Conservation (phyloP, 2,888 invertebrate species). For the Allophyes oxyacanthae region DNA sequence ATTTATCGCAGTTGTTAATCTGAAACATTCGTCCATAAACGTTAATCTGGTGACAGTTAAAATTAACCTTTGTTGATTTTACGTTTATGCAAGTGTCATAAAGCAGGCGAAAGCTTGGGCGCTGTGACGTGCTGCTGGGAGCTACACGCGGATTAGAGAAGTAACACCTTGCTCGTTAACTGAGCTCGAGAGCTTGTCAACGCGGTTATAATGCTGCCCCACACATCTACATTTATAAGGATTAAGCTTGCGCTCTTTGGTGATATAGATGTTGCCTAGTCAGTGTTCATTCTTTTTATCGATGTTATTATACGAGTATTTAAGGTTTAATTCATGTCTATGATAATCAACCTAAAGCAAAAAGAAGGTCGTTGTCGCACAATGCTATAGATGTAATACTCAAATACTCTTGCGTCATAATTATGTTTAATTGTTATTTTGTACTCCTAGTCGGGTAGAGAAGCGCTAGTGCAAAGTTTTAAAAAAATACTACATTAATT, state of each 20-base stretch:
- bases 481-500: constrained; percentile 20
- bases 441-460: too few species aligned
- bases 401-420: too few species aligned
- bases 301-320: too few species aligned
- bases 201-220: constrained; percentile 73
- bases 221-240: constrained; percentile 77
- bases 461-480: too few species aligned
- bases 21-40: constrained; percentile 58
- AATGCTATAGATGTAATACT: too few species aligned
- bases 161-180: constrained; percentile 78
- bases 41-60: constrained; percentile 81
- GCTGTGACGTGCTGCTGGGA: constrained; percentile 75
- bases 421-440: too few species aligned
- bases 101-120: constrained; percentile 65
- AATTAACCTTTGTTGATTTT: constrained; percentile 80
- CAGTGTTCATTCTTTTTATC: constrained; percentile 1
- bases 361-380: too few species aligned
- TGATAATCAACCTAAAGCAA: too few species aligned
- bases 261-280: constrained; percentile 35
- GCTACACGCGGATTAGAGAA: constrained; percentile 75
- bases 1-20: constrained; percentile 54
- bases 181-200: constrained; percentile 82
- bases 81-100: constrained; percentile 70
- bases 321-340: too few species aligned
- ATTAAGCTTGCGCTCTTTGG: constrained; percentile 71